Percentiles rank a stretch among this genome's conserved stretches.
These are phyloP conservation scores for Phenganax subtilis DNA, from an alignment of 92 coral and sea anemone genomes.

Conservation along the genomic window DNA sequence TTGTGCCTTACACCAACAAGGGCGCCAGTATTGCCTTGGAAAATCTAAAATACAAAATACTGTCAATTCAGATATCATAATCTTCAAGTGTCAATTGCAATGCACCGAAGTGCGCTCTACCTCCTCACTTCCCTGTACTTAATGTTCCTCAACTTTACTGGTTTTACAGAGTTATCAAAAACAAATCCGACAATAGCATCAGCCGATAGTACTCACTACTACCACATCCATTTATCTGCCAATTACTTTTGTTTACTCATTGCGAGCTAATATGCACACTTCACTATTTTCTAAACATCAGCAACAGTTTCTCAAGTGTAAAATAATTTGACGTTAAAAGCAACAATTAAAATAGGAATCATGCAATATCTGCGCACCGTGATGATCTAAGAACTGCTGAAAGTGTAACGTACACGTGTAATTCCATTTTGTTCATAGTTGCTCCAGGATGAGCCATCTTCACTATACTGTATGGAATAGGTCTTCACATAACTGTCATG, in stretches of 20 bases:
- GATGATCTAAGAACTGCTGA: not conserved
- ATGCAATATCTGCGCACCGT: too few relatives aligned
- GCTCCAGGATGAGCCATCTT: constrained; percentile 48
- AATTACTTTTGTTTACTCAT: not conserved
- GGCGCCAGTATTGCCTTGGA: constrained; percentile 47
- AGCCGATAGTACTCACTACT: too few relatives aligned
- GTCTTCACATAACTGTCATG: constrained; percentile 55
- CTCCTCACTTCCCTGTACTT: too few relatives aligned
- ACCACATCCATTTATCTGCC: not conserved
- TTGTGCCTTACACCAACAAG: constrained; percentile 43
- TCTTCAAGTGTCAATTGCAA: not conserved
- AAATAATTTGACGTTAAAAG: too few relatives aligned
- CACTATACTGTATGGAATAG: constrained; percentile 57
- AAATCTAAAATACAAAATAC: constrained; percentile 8
- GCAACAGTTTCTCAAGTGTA: too few relatives aligned
- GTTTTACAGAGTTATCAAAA: too few relatives aligned
- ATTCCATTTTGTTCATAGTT: constrained; percentile 58
- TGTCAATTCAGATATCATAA: not conserved
- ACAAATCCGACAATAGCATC: too few relatives aligned
- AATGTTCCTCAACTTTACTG: too few relatives aligned
- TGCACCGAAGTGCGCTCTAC: not conserved
- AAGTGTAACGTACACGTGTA: constrained; percentile 46
- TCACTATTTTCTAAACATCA: not conserved
- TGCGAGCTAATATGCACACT: not conserved
- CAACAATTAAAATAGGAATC: too few relatives aligned